Base-by-base conservation (phyloP, 2,888 invertebrate species). In the Volucella bombylans region DNA sequence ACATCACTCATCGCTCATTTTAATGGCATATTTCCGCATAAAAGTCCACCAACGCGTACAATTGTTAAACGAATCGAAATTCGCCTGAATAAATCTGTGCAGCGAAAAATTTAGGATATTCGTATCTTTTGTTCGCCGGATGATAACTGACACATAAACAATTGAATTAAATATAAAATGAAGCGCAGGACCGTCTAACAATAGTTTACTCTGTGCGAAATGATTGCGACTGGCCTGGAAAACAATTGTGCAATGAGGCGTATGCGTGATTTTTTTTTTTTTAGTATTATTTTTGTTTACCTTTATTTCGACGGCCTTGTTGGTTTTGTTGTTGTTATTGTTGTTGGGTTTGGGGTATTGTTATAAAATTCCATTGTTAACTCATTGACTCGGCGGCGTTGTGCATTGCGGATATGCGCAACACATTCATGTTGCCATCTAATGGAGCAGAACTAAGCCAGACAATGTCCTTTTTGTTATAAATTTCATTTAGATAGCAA, bases 401-500 rank as follows among this genome's bases (percentile, higher is more conserved):
- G 49, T 71, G 59, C 59, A 59, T 59, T 50, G 71, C 68, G 65
- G 65, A 65, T 65, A 68, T 68, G 43, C 41, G 62, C 72, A 72
- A 45, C 62, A 52, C 50, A 65, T 65, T 47, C 55, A 61, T 8
- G 18, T 59, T 76, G 43, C 52, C 61, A 54, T 61, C 61, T 61
- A 76, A 76, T 76, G 68, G 76, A 76, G 76, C 38, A 45, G 76
- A 76, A 76, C 59, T 68, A 54, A 68, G 15, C 39, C 61, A 47
- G 9, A 62, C 72, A 72, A 72, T 62, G 15, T 55, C 55, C 31
- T 23, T 64, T 65, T 31, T 55, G 38, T 47, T 45, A 45, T 38
- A 14, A 45, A 55, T 68, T 45, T 55, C 12, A 68, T 55, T 68
- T 31, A 12, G 11, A 55, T 55, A 47, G 45, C 31, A 54, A 8